These are phyloP conservation scores for Eudemis profundana DNA, from an alignment of 2,888 invertebrate species.

Conservation along the genomic window DNA sequence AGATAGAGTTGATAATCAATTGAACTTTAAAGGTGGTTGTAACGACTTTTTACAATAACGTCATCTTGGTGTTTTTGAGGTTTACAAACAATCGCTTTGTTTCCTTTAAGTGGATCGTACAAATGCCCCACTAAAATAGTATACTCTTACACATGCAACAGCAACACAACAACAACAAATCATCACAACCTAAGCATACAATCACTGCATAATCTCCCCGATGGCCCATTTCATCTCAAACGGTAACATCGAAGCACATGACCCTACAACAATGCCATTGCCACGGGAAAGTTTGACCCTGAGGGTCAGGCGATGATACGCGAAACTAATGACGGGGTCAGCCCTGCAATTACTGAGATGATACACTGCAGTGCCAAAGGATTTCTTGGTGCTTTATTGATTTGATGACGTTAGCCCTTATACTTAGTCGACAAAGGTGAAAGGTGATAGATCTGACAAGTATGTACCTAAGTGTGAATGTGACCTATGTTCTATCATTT, in stretches of 20 bases:
- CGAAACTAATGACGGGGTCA: conserved; percentile 38
- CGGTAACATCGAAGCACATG: conserved; percentile 33
- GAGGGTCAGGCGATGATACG: conserved; percentile 37
- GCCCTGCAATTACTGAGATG: conserved; percentile 36
- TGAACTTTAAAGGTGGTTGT: no score
- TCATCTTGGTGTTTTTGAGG: no score
- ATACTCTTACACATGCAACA: no score
- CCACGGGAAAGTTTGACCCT: conserved; percentile 39
- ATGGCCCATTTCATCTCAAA: conserved; percentile 20
- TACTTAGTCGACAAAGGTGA: no score
- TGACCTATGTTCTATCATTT: no score
- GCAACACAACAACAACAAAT: neutral
- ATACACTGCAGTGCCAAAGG: conserved; percentile 7
- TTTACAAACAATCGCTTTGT: no score
- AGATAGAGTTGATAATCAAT: no score
- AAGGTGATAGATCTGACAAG: no score
- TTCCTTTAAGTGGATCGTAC: no score
- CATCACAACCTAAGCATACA: neutral
- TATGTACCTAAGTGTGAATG: no score
- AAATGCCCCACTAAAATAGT: no score
- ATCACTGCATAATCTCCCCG: neutral
- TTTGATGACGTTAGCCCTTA: neutral
- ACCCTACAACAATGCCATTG: conserved; percentile 36
- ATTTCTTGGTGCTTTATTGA: neutral
- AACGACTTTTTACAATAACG: no score